Evolutionary conservation across 2,888 invertebrate species (phyloP).

Genomic region (Cataglyphis cursor): DNA sequence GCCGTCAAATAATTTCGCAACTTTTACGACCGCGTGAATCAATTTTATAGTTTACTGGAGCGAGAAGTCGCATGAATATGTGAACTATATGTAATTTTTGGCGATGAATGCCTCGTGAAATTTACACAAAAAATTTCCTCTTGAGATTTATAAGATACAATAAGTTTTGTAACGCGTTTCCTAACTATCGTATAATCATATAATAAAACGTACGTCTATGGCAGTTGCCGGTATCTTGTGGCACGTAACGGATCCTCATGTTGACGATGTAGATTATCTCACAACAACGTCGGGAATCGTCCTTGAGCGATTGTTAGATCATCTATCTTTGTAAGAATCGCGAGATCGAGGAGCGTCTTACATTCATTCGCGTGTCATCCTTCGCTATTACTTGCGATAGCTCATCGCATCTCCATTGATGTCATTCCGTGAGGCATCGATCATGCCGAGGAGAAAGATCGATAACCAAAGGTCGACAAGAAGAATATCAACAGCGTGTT

Average conservation of each 20-base stretch:
- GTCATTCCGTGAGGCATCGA: slow-evolving; percentile 52
- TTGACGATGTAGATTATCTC: slow-evolving; percentile 59
- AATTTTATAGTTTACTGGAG: slow-evolving; percentile 6
- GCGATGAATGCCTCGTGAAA: neutral
- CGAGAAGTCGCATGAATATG: neutral
- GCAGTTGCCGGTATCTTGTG: slow-evolving; percentile 79
- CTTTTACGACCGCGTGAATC: neutral
- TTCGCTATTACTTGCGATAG: slow-evolving; percentile 11
- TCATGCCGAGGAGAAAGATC: slow-evolving; percentile 5
- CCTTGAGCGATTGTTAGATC: slow-evolving; percentile 70
- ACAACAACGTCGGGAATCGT: slow-evolving; percentile 32
- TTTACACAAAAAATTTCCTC: neutral
- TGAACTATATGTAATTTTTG: slow-evolving; percentile 3
- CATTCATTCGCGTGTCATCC: slow-evolving; percentile 29
- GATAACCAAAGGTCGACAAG: neutral
- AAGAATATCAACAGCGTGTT: neutral
- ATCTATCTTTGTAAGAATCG: slow-evolving; percentile 64
- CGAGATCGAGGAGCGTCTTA: slow-evolving; percentile 59
- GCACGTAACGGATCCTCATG: slow-evolving; percentile 83
- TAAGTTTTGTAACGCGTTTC: neutral
- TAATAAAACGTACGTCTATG: slow-evolving; percentile 77
- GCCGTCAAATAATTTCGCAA: neutral
- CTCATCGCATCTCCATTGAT: slow-evolving; percentile 52
- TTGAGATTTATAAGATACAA: neutral
- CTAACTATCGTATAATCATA: neutral